A percentile compares a stretch with the other conserved stretches of the same genome.
Conservation (phyloP, 2,888 invertebrate species). For the Lochmaea capreae region DNA sequence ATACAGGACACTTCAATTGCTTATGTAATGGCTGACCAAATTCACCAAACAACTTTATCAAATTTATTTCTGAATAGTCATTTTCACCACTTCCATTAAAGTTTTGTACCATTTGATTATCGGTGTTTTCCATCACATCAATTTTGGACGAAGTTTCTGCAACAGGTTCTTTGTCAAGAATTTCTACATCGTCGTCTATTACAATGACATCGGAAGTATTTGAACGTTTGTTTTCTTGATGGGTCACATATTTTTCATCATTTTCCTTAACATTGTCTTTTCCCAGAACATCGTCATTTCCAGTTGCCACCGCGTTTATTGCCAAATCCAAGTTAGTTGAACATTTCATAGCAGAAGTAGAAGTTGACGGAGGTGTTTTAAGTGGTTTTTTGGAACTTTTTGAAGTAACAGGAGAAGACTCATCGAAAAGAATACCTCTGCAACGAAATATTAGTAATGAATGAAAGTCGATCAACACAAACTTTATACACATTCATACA, state of each 20-base stretch:
- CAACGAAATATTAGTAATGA: not conserved
- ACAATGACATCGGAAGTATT: conserved; percentile 41
- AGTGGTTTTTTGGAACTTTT: conserved; percentile 50
- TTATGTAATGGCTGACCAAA: conserved; percentile 69
- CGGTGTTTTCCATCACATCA: not conserved
- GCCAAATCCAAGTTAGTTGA: conserved; percentile 49
- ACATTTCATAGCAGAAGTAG: conserved; percentile 17
- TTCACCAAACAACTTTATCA: conserved; percentile 52
- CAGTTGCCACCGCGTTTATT: conserved; percentile 59
- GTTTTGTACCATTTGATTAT: conserved; percentile 8
- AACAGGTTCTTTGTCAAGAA: conserved; percentile 14
- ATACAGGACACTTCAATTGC: conserved; percentile 73
- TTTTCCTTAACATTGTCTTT: not conserved
- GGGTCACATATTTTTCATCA: conserved; percentile 32
- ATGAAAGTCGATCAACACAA: no score
- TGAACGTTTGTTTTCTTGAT: conserved; percentile 25
- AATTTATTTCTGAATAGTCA: conserved; percentile 42
- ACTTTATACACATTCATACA: not conserved
- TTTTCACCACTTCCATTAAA: conserved; percentile 19
- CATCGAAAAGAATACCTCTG: conserved; percentile 70
- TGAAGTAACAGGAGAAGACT: conserved; percentile 57
- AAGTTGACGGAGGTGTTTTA: conserved; percentile 16
- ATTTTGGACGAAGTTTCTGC: conserved; percentile 13
- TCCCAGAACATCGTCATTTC: conserved; percentile 34
- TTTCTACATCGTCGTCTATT: conserved; percentile 47